These are phyloP conservation scores for Lasioglossum baleicum DNA, from an alignment of 1,140 invertebrate genomes.

Conservation along the genomic window DNA sequence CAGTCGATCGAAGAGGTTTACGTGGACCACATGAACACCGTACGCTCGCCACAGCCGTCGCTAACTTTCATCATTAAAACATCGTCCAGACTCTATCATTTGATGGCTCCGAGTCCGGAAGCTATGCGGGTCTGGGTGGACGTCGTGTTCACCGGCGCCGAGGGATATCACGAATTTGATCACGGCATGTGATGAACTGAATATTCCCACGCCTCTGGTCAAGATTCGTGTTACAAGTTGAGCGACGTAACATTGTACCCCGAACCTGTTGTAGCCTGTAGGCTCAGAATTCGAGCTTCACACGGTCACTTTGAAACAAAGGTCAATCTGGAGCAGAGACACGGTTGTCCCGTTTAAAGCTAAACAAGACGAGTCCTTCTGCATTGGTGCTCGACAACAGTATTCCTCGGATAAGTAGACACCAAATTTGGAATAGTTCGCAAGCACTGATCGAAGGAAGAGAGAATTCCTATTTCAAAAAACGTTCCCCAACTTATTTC, in stretches of 20 bases:
- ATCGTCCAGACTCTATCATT: slow-evolving; percentile 91
- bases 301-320: slow-evolving; percentile 12
- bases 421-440: background rate
- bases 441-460: background rate
- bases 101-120: slow-evolving; percentile 96
- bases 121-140: slow-evolving; percentile 98
- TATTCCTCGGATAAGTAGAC: background rate
- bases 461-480: background rate
- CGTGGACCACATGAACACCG: slow-evolving; percentile 95
- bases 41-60: slow-evolving; percentile 93
- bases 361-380: background rate
- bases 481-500: background rate
- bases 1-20: slow-evolving; percentile 98
- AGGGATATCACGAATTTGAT: slow-evolving; percentile 90
- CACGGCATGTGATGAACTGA: slow-evolving; percentile 74
- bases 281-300: slow-evolving; percentile 1
- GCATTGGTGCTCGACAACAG: slow-evolving; percentile 7
- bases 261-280: background rate
- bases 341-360: background rate
- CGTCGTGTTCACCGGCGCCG: slow-evolving; percentile 94
- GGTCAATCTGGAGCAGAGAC: background rate
- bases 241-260: background rate
- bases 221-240: slow-evolving; percentile 7
- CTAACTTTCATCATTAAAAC: slow-evolving; percentile 98
- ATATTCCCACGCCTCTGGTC: slow-evolving; percentile 3